phyloP scores from a whole-genome alignment of 2,113 vertebrate genomes.

The Cololabis saira region DNA sequence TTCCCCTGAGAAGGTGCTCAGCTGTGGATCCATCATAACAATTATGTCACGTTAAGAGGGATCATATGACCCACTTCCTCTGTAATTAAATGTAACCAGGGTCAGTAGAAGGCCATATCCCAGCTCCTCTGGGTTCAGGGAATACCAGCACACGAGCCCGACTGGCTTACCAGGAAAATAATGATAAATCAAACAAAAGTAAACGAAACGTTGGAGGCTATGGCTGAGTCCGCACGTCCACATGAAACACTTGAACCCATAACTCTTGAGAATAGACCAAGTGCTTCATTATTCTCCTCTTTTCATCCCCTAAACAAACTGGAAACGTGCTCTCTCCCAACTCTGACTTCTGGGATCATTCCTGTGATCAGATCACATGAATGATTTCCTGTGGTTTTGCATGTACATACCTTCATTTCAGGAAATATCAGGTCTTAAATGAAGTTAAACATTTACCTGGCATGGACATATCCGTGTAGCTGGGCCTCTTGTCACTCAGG shows the following conservation, averaged over 20 bases:
- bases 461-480: slow-evolving; percentile 90
- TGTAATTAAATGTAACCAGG: slow-evolving; percentile 31
- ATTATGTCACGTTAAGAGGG: slow-evolving; percentile 30
- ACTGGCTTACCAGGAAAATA: slow-evolving; percentile 45
- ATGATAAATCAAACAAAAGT: slow-evolving; percentile 63
- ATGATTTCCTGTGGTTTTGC: neutral
- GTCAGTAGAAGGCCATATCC: slow-evolving; percentile 57
- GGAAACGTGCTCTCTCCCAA: slow-evolving; percentile 16
- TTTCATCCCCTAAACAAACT: slow-evolving; percentile 32
- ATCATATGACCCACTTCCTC: slow-evolving; percentile 34
- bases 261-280: slow-evolving; percentile 33
- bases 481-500: slow-evolving; percentile 91
- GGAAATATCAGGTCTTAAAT: neutral
- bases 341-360: neutral
- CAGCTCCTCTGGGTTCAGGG: slow-evolving; percentile 37
- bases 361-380: neutral
- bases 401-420: neutral
- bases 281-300: slow-evolving; percentile 27
- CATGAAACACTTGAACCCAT: slow-evolving; percentile 59
- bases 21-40: slow-evolving; percentile 54
- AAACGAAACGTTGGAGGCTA: slow-evolving; percentile 40
- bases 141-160: slow-evolving; percentile 23
- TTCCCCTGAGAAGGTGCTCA: slow-evolving; percentile 88
- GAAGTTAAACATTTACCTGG: slow-evolving; percentile 80
- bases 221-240: slow-evolving; percentile 56